Base-by-base conservation (phyloP, 2,113 vertebrate species). In the Scolopax mira region DNA sequence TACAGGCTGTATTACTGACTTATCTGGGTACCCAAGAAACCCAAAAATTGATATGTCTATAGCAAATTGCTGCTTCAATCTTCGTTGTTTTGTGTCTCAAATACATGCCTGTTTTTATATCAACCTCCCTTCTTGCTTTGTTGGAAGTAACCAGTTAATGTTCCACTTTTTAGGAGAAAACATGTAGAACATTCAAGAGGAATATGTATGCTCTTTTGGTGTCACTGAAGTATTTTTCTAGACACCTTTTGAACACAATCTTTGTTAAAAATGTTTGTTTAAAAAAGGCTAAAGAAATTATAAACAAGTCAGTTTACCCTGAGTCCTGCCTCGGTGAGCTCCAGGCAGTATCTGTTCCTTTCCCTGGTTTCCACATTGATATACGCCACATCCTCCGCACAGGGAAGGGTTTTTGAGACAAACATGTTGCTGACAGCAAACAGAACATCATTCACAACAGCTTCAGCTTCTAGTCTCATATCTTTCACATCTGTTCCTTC, bases 301-400 rank as follows among this genome's bases (percentile, higher is more conserved):
- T 21, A 83, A 84, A 75, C 30, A 64, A 66, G 33, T 18, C 10
- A 10, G 57, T 97, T 98, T 98, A 99, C 99, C 98, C 98, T 98
- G 7, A 99, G 98, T 55, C 99, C 99, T 11, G 99, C 98, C 95
- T 99, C 99, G 0, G 99, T 99, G 73, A 99, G 99, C 96, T 99
- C 99, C 89, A 99, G 96, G 96, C 99, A 99, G 86, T 99, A 99
- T 65, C 96, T 98, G 83, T 98, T 98, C 60, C 98, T 98, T 91
- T 99, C 99, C 85, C 98, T 98, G 1, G 98, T 99, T 97, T 99
- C 98, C 96, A 99, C 98, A 2, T 99, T 99, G 87, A 99, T 99
- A 81, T 99, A 99, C 13, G 99, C 99, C 93, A 99, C 96, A 6
- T 99, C 99, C 28, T 98, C 98, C 3, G 98, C 98, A 62, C 98